These are phyloP conservation scores for Uria aalge DNA, from an alignment of 2,113 vertebrate species.

Conservation along the genomic window DNA sequence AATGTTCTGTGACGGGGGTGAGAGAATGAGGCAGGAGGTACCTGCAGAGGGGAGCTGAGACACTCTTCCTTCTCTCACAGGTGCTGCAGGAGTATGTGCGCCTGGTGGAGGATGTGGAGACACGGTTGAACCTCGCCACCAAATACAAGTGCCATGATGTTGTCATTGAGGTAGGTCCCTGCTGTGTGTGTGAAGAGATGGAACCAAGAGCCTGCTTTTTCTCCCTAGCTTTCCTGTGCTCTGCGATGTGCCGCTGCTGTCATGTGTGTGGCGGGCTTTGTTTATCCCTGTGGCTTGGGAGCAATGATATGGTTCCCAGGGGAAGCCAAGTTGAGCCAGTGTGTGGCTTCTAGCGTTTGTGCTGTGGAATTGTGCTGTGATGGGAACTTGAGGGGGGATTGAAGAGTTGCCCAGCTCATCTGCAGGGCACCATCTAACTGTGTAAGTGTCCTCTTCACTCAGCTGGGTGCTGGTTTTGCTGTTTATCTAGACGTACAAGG, in stretches of 20 bases:
- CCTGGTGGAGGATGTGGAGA: slow-evolving; percentile 88
- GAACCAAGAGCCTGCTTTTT: neutral
- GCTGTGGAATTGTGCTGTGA: neutral
- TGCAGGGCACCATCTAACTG: neutral
- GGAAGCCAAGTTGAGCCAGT: neutral
- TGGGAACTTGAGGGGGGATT: neutral
- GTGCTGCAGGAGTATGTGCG: slow-evolving; percentile 89
- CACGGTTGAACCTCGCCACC: slow-evolving; percentile 83
- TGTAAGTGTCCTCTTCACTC: neutral
- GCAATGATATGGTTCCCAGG: neutral
- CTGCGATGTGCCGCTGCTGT: neutral
- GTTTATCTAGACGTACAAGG: slow-evolving; percentile 82
- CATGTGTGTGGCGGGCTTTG: neutral
- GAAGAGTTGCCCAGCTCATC: neutral
- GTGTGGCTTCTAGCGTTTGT: neutral
- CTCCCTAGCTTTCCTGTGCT: neutral
- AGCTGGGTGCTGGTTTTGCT: slow-evolving; percentile 23
- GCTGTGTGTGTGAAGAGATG: neutral
- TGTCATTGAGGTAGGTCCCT: slow-evolving; percentile 85
- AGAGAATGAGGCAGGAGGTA: neutral
- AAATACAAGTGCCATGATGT: slow-evolving; percentile 96
- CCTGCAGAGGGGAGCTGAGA: neutral
- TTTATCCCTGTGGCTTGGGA: neutral
- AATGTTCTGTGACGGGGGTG: neutral
- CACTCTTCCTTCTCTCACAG: slow-evolving; percentile 59